Conservation (phyloP, 1,140 invertebrate species). For the Meloidogyne hapla region DNA sequence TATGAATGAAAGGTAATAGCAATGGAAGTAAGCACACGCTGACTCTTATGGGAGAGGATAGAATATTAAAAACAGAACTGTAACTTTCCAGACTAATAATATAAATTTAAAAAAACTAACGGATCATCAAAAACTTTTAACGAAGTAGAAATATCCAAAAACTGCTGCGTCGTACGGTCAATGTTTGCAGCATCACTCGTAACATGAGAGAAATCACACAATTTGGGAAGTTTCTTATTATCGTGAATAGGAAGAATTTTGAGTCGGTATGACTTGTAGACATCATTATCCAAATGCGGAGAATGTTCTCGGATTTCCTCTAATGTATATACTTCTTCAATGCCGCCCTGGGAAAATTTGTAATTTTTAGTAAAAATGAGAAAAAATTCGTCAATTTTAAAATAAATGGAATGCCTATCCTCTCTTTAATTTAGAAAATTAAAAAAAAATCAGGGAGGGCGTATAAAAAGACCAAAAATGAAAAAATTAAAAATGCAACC, state of each 20-base stretch:
- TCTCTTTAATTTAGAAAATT: no score
- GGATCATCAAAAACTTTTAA: slow-evolving; percentile 30
- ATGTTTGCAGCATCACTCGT: not conserved
- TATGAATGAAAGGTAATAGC: not conserved
- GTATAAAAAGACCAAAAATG: no score
- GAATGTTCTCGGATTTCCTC: slow-evolving; percentile 1
- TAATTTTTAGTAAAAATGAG: not conserved
- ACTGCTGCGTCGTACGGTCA: slow-evolving; percentile 23
- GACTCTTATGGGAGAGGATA: no score
- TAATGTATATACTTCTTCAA: not conserved
- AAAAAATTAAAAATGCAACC: no score
- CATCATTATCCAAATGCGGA: not conserved
- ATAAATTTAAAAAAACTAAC: no score
- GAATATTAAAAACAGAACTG: no score
- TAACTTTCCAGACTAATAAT: no score
- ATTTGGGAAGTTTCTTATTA: not conserved
- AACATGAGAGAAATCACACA: slow-evolving; percentile 19
- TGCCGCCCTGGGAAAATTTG: not conserved
- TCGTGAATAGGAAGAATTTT: slow-evolving; percentile 6
- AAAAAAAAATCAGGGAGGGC: no score
- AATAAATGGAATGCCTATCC: slow-evolving; percentile 1
- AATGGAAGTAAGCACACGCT: no score
- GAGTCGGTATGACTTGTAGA: not conserved
- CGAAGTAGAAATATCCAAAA: slow-evolving; percentile 31
- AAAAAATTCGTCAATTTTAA: not conserved